phyloP scores from a whole-genome alignment of 2,888 invertebrate genomes.

The Rhodophaea formosa region DNA sequence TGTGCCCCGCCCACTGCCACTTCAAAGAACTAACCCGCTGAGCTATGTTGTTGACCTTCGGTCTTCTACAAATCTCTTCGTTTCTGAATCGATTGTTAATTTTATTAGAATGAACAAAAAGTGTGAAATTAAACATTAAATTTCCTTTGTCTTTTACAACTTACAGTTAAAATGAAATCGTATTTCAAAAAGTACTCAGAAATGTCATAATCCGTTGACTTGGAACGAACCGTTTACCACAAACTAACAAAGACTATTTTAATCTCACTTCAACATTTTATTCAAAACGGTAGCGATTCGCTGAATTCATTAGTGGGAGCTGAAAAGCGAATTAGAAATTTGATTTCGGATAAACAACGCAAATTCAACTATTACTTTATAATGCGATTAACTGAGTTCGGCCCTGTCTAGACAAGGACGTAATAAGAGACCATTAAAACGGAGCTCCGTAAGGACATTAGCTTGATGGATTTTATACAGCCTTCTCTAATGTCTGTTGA shows the following conservation, averaged over 20 bases:
- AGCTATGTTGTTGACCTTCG: too few relatives aligned
- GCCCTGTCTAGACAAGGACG: conserved; percentile 33
- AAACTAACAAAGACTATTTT: conserved; percentile 11
- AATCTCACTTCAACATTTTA: conserved; percentile 1
- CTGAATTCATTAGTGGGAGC: conserved; percentile 13
- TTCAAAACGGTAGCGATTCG: conserved; percentile 11
- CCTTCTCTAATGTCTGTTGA: conserved; percentile 15
- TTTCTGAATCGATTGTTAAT: too few relatives aligned
- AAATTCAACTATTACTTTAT: conserved; percentile 32
- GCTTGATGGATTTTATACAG: conserved; percentile 28
- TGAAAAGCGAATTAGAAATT: conserved; percentile 28
- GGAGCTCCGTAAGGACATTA: conserved; percentile 29
- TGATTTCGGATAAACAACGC: conserved; percentile 33
- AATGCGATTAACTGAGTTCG: conserved; percentile 31
- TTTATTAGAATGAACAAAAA: too few relatives aligned
- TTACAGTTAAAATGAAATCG: too few relatives aligned
- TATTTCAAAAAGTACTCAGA: not conserved
- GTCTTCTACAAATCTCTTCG: too few relatives aligned
- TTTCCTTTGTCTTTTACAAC: too few relatives aligned
- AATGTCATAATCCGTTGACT: not conserved
- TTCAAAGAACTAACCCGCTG: too few relatives aligned
- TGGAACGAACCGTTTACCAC: not conserved
- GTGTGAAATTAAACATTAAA: too few relatives aligned
- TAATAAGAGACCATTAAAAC: conserved; percentile 29
- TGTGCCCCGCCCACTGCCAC: too few relatives aligned